These are phyloP conservation scores for Lamellibrachia columna DNA, from an alignment of 2,888 invertebrate species.

Conservation along the genomic window DNA sequence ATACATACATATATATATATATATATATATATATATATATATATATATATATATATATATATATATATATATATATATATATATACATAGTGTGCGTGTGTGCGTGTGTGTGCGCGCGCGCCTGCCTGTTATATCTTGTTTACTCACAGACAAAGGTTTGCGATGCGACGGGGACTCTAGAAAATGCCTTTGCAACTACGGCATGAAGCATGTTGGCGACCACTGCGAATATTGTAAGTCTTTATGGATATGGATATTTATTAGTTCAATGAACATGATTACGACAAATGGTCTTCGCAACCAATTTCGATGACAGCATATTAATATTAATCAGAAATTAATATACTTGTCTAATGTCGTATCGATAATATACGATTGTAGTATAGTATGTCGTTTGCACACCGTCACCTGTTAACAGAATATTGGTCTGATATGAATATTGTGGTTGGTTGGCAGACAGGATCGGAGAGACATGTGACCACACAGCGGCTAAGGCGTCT, in stretches of 20 bases:
- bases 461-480: neutral
- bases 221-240: neutral
- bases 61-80: no score
- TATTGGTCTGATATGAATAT: neutral
- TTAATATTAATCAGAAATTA: no score
- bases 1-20: no score
- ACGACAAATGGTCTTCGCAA: no score
- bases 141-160: neutral
- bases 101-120: neutral
- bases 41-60: no score
- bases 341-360: no score
- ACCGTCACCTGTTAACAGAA: neutral
- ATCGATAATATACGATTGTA: no score
- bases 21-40: no score
- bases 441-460: neutral
- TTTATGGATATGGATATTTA: neutral
- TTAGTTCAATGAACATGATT: no score
- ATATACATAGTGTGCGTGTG: neutral
- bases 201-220: neutral
- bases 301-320: no score
- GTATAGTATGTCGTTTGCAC: no score
- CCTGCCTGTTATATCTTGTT: neutral
- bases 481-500: neutral
- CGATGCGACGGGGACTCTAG: neutral
- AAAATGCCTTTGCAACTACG: neutral